These are phyloP conservation scores for Micromesistius poutassou DNA, from an alignment of 2,797 vertebrate genomes.

Conservation along the genomic window DNA sequence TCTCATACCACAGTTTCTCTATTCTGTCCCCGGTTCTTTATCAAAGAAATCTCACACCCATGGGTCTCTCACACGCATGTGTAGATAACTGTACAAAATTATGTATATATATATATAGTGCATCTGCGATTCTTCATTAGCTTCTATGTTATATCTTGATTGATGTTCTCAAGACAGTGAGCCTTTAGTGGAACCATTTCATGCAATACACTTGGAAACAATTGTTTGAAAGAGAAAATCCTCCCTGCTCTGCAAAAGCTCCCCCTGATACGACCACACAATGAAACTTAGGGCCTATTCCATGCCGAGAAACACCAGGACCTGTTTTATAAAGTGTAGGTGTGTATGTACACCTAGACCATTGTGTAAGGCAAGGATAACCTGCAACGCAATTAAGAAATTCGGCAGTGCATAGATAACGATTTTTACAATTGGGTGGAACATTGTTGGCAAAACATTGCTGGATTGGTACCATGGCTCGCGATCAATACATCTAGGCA, in stretches of 20 bases:
- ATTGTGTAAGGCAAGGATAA: neutral
- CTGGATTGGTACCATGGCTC: neutral
- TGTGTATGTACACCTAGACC: neutral
- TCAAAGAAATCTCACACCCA: neutral
- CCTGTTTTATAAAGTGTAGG: neutral
- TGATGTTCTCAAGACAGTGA: no score
- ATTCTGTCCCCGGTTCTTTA: neutral
- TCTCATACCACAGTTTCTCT: neutral
- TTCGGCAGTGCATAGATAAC: neutral
- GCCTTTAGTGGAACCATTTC: no score
- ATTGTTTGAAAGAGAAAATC: no score
- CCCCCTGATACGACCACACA: neutral
- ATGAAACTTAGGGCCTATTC: neutral
- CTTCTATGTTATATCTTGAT: no score
- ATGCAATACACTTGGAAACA: no score
- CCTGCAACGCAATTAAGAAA: neutral
- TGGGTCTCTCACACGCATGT: neutral
- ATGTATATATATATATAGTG: neutral
- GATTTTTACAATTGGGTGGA: neutral
- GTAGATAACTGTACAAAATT: neutral
- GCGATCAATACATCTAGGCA: neutral
- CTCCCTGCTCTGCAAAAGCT: slow-evolving; percentile 11
- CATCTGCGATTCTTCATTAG: no score
- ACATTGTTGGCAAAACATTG: neutral
- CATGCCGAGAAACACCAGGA: neutral